Evolutionary conservation across 92 coral and sea anemone genomes (phyloP).

Genomic region (Chrysogorgia sp.): DNA sequence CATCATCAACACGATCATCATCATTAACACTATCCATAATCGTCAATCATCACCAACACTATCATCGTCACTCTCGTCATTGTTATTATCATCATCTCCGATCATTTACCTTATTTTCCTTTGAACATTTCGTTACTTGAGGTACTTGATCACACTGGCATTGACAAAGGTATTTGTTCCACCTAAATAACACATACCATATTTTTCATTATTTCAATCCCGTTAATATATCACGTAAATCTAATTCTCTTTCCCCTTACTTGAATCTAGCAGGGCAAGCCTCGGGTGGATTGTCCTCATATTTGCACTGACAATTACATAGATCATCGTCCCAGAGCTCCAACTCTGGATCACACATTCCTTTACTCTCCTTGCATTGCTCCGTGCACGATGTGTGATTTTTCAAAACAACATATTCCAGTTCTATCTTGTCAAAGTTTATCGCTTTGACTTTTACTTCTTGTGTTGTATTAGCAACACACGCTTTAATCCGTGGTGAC

Average conservation of each 20-base stretch:
- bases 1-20: too few species aligned
- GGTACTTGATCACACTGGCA: constrained; percentile 45
- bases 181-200: neutral
- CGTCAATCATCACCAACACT: neutral
- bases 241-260: constrained; percentile 29
- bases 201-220: neutral
- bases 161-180: constrained; percentile 21
- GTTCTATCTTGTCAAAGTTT: neutral
- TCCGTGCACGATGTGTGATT: constrained; percentile 68
- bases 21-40: too few species aligned
- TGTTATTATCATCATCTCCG: too few species aligned
- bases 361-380: constrained; percentile 36
- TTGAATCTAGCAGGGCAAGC: constrained; percentile 47
- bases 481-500: constrained; percentile 39
- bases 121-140: neutral
- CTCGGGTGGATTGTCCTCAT: constrained; percentile 45
- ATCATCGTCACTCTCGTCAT: too few species aligned
- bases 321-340: constrained; percentile 41
- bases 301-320: constrained; percentile 63
- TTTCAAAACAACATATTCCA: constrained; percentile 5
- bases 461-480: constrained; percentile 29
- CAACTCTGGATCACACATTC: constrained; percentile 40
- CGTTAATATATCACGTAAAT: neutral
- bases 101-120: constrained; percentile 22
- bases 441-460: constrained; percentile 50